Evolutionary conservation across 2,888 invertebrate genomes (phyloP), one percentile per base, ranked within the genome.

Genomic region (Erpobdella octoculata): DNA sequence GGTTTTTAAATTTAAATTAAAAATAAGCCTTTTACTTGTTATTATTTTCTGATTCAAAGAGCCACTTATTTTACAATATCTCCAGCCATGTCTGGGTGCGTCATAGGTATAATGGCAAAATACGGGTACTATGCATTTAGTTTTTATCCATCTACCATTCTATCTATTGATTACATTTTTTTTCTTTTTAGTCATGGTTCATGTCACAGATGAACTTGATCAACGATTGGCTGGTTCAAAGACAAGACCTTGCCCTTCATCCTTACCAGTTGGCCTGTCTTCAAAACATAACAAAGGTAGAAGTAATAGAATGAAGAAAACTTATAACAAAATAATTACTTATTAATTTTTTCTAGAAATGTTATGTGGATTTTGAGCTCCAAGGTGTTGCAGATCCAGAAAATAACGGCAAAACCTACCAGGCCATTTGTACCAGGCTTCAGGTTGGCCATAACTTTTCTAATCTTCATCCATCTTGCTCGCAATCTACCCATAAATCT

Each of bases 311-410:
- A n/a, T n/a, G n/a, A n/a, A n/a, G n/a, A n/a, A n/a, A n/a, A n/a
- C n/a, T n/a, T n/a, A n/a, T n/a, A n/a, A n/a, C n/a, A n/a, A n/a
- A n/a, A n/a, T n/a, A n/a, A n/a, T n/a, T n/a, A n/a, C n/a, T n/a
- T n/a, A n/a, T 41, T 12, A 21, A 62, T 28, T 28, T 1, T 36
- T 1, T 21, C 31, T 85, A 97, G 92, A 98, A 98, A 90, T 89
- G 96, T 84, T 96, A 95, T 86, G 92, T 94, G 65, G 97, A 98
- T 85, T 98, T 97, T 85, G 97, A 97, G 86, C 88, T 98, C 74
- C 97, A 98, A 86, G 97, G 97, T 76, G 95, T 98, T 61, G 92
- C 93, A 84, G 96, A 97, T 81, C 95, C 96, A 83, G 92, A 93
- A 84, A 86, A 98, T 73, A 94, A 95, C 86, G 93, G 92, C 75